Base-by-base conservation (phyloP, 2,797 vertebrate species). In the Valencia hispanica region DNA sequence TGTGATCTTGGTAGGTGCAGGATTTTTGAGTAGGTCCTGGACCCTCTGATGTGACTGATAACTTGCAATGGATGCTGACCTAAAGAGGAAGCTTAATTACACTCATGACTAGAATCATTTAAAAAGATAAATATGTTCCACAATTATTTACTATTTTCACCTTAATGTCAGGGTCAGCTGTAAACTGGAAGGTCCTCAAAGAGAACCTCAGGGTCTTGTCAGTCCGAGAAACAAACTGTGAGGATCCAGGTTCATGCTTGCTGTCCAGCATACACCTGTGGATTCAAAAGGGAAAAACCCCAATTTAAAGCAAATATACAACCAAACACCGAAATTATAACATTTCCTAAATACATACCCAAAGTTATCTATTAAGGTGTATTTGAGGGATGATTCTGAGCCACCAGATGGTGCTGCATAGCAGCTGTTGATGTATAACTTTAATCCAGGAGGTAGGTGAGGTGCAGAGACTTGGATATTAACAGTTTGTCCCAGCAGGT, bases 141-240 rank as follows among this genome's bases (percentile, higher is more conserved):
- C 39, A 1, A 5, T 39, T 18, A 30, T 70, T 27, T 0, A 32
- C 0, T 0, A n/a, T 0, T 2, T 82, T 87, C 53, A 93, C 95
- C 92, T 93, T 83, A 0, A 80, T 65, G 65, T 93, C 79, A 0
- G 94, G 92, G 41, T 94, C 80, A 65, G 80, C 71, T 3, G 70
- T 91, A 50, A 95, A 96, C 90, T 95, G 95, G 68, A 95, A 95
- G 34, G 94, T 92, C 51, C 80, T 80, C 5, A 95, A 34, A 3
- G 93, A 92, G 74, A 95, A 94, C 43, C 88, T 90, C 68, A 95
- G 20, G n/a, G 84, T 84, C 6, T 72, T 61, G 68, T 93, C 65
- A 22, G 90, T 94, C 74, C 73, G 81, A 11, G 89, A 88, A 59
- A 93, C 47, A 72, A 94, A 95, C 75, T 27, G 74, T 2, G 94